Conservation (phyloP, 2,888 invertebrate species). For the Cephus sareptanus region DNA sequence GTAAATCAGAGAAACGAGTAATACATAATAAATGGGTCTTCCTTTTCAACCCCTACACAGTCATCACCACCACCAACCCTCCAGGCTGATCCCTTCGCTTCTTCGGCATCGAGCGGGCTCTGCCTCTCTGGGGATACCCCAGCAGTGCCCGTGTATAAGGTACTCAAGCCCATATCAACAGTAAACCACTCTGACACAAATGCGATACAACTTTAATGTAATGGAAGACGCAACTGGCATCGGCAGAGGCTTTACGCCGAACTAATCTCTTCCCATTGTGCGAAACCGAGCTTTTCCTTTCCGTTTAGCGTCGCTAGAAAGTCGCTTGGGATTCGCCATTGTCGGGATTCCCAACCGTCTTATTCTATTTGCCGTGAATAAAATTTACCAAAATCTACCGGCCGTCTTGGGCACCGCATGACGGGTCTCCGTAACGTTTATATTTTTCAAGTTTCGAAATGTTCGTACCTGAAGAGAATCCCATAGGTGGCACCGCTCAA, state of each 20-base stretch:
- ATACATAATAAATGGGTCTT: slow-evolving; percentile 34
- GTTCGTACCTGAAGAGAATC: no score
- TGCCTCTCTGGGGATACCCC: not conserved
- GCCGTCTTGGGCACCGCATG: no score
- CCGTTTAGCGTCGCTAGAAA: not conserved
- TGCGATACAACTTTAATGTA: not conserved
- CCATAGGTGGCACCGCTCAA: no score
- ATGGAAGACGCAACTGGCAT: not conserved
- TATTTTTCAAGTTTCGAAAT: no score
- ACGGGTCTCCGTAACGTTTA: no score
- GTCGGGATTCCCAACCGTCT: not conserved
- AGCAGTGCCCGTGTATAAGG: not conserved
- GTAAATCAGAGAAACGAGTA: slow-evolving; percentile 30
- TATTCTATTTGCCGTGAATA: not conserved
- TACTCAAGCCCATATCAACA: slow-evolving; percentile 11
- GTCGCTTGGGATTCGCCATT: not conserved
- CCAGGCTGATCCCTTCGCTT: not conserved
- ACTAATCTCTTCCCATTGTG: not conserved
- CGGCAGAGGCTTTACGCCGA: not conserved
- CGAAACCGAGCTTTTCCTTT: not conserved
- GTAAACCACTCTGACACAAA: slow-evolving; percentile 18
- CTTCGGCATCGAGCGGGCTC: not conserved
- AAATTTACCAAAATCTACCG: no score
- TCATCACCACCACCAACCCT: not conserved
- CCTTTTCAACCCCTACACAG: slow-evolving; percentile 21